Evolutionary conservation across 2,888 invertebrate genomes (phyloP), one percentile per base, ranked within the genome.

Genomic region (Sphaerophoria taeniata): DNA sequence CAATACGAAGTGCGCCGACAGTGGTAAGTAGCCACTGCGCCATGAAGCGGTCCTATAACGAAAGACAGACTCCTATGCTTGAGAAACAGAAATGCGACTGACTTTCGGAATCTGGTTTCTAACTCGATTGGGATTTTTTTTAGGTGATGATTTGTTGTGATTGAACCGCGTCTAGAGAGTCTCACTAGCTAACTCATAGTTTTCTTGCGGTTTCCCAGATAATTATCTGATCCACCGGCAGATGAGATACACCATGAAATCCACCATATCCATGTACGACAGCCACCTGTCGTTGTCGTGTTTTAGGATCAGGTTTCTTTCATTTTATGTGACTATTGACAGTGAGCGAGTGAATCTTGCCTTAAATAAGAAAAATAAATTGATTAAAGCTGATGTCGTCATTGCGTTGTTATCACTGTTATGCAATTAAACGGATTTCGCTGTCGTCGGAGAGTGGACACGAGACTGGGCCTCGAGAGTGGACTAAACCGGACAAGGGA

Each of bases 351-450:
- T 56, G 65, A 56, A 49, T 58, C 43, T 60, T 53, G 51, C 69
- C 55, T 61, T 61, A 36, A 70, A 71, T 78, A 65, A 53, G 60
- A 67, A 24, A 72, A 79, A 71, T 76, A 71, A 81, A 81, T 76
- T 81, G 81, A 81, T 81, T 81, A 81, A 58, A 53, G 43, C 9
- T 0, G 51, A 43, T 67, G 75, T 67, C 75, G 81, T 81, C 75
- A 75, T 75, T 70, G 81, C 75, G 71, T 75, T 70, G 81, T 76
- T 71, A 75, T 71, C 81, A 81, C 75, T 65, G 81, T 81, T 81
- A 76, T 60, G 75, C 65, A 70, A 80, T 75, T 55, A 67, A 73
- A 79, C 45, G 43, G 45, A 53, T 6, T 51, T 34, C 65, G 51
- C 14, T 31, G 49, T 33, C 5, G 24, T 51, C 36, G 4, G 45